These are phyloP conservation scores for Bergia sp. DNA, from an alignment of 92 coral and sea anemone genomes.

Conservation along the genomic window DNA sequence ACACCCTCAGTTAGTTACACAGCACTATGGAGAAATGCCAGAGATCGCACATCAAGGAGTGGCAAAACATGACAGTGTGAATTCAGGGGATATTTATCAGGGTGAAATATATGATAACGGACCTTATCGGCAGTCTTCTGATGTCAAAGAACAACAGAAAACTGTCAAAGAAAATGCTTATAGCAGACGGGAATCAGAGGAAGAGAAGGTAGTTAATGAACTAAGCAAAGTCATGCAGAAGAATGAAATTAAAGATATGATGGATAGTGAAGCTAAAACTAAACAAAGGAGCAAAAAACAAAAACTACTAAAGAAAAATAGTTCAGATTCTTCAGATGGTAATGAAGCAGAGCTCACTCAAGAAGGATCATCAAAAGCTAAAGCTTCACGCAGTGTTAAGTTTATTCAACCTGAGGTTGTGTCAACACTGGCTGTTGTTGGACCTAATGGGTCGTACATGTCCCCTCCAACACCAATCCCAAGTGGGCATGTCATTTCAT, in stretches of 20 bases:
- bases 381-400: conserved; percentile 60
- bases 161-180: background rate
- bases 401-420: conserved; percentile 84
- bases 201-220: conserved; percentile 14
- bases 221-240: conserved; percentile 35
- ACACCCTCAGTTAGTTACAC: conserved; percentile 53
- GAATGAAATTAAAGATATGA: conserved; percentile 30
- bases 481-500: conserved; percentile 79
- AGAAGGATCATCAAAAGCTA: conserved; percentile 30
- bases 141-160: background rate
- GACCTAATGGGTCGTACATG: conserved; percentile 54
- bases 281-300: conserved; percentile 59
- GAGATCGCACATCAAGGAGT: background rate
- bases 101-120: conserved; percentile 33
- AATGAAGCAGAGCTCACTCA: conserved; percentile 37
- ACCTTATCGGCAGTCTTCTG: background rate
- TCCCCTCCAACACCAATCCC: conserved; percentile 88
- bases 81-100: conserved; percentile 48
- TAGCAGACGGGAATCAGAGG: background rate
- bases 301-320: conserved; percentile 50
- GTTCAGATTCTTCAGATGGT: conserved; percentile 66
- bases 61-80: conserved; percentile 33
- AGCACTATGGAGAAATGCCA: conserved; percentile 14
- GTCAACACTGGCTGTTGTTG: conserved; percentile 60
- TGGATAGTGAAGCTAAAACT: conserved; percentile 43